Evolutionary conservation across 2,113 vertebrate genomes (phyloP).

Genomic region (Tapirus terrestris): DNA sequence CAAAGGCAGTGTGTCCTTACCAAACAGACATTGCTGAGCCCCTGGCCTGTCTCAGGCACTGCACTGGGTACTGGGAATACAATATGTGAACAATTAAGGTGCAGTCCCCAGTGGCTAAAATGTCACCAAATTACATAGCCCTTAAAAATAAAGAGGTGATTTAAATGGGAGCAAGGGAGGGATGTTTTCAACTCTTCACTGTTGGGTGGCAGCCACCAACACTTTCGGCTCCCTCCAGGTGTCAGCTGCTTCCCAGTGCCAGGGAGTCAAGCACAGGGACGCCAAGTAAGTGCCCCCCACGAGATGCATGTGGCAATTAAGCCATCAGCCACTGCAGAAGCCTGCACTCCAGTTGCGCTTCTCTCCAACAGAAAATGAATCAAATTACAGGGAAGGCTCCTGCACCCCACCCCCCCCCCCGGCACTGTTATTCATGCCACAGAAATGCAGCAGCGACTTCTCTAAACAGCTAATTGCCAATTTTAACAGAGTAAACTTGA

Average conservation of each 20-base stretch:
- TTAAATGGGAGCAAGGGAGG: not conserved
- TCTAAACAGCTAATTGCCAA: conserved; percentile 53
- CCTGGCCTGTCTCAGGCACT: not conserved
- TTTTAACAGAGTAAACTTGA: conserved; percentile 50
- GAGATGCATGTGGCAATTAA: conserved; percentile 68
- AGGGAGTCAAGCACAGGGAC: conserved; percentile 36
- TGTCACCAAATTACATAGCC: not conserved
- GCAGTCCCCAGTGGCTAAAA: not conserved
- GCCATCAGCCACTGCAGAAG: conserved; percentile 30
- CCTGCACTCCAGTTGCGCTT: not conserved
- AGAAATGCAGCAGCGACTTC: not conserved
- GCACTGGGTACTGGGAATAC: not conserved
- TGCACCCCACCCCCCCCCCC: not conserved
- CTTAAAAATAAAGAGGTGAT: conserved; percentile 60
- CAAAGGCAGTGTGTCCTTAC: not conserved
- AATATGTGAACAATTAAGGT: not conserved
- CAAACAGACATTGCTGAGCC: not conserved
- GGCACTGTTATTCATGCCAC: not conserved
- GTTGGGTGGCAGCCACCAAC: conserved; percentile 59
- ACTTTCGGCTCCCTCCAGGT: conserved; percentile 60
- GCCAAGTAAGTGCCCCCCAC: conserved; percentile 55
- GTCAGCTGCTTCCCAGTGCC: conserved; percentile 72
- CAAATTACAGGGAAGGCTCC: conserved; percentile 56
- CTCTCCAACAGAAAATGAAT: conserved; percentile 63
- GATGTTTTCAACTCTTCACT: conserved; percentile 19